Conservation (phyloP, 2,113 vertebrate genomes). For the Cinclus cinclus region DNA sequence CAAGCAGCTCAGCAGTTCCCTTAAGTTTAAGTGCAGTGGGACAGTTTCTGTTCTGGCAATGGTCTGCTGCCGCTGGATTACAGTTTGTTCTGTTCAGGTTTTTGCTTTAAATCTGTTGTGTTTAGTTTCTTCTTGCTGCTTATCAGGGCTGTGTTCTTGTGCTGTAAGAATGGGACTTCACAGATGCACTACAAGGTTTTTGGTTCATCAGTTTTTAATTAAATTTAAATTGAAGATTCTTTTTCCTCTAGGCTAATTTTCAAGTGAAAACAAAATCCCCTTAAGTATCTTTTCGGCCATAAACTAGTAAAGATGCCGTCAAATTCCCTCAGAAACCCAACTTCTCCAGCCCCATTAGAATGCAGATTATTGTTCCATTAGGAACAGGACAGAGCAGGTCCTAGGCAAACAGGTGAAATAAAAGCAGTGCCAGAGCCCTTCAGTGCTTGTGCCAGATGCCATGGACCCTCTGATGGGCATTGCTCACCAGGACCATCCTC, state of each 20-base stretch:
- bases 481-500: rapidly evolving
- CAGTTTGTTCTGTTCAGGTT: background rate
- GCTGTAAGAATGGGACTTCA: background rate
- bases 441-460: background rate
- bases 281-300: constrained; percentile 35
- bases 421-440: background rate
- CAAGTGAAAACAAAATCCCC: constrained; percentile 63
- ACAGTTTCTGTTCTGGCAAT: background rate
- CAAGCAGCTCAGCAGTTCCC: background rate
- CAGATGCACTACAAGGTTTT: constrained; percentile 20
- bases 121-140: constrained; percentile 25
- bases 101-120: background rate
- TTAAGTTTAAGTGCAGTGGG: background rate
- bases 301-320: constrained; percentile 18
- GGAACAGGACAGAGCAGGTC: background rate
- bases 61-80: background rate
- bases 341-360: background rate
- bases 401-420: background rate
- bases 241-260: constrained; percentile 55
- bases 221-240: constrained; percentile 49
- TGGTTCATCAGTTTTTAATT: constrained; percentile 62
- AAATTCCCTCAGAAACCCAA: constrained; percentile 10
- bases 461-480: background rate
- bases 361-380: background rate
- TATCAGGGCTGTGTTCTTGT: background rate